Conservation (phyloP, 2,113 vertebrate species). For the Labeo catla region DNA sequence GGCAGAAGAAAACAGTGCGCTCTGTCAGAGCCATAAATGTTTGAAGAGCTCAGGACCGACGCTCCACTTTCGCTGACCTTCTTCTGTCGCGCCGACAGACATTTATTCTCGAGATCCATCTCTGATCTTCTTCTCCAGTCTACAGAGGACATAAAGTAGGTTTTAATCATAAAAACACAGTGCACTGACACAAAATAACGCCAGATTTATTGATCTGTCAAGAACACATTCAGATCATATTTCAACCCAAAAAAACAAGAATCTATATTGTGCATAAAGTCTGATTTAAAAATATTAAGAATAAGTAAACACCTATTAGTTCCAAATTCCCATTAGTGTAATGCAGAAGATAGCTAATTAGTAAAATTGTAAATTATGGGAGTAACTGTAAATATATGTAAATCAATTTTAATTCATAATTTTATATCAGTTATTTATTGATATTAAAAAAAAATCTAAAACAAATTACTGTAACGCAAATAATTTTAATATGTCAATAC, state of each 20-base stretch:
- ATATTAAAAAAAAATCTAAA: no score
- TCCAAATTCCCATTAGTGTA: neutral
- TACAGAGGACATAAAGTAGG: no score
- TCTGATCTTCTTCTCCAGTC: neutral
- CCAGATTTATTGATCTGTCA: neutral
- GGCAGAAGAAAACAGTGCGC: neutral
- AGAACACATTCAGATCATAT: neutral
- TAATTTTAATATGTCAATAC: no score
- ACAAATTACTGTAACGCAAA: no score
- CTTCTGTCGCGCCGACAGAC: neutral
- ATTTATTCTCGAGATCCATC: neutral
- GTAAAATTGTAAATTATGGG: no score
- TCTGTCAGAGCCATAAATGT: neutral
- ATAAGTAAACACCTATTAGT: neutral
- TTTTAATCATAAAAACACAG: neutral
- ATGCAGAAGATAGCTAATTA: no score
- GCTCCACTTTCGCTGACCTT: neutral
- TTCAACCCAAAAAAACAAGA: neutral
- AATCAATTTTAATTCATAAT: no score
- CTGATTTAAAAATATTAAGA: neutral
- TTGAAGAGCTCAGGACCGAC: neutral
- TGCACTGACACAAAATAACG: no score
- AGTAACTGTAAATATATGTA: no score
- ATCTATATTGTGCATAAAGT: neutral
- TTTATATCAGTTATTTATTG: no score